Percentiles rank a stretch among this genome's conserved stretches.
These are phyloP conservation scores for Cheilosia pagana DNA, from an alignment of 2,888 invertebrate genomes.

Conservation along the genomic window DNA sequence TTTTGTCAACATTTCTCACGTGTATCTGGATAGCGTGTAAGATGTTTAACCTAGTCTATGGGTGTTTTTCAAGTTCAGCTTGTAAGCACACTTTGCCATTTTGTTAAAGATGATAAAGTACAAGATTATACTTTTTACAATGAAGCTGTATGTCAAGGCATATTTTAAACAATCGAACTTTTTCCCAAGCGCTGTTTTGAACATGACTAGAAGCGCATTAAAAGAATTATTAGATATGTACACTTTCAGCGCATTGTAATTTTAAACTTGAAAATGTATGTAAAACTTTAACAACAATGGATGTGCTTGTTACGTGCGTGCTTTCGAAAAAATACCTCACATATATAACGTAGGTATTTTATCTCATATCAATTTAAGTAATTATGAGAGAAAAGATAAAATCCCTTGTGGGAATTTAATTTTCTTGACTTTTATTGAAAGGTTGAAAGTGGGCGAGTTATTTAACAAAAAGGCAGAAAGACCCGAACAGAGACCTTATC, in stretches of 20 bases:
- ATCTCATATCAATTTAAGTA: conserved; percentile 1
- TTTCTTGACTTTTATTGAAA: too few species aligned
- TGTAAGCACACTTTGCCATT: not conserved
- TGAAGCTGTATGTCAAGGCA: conserved; percentile 8
- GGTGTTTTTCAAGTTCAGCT: not conserved
- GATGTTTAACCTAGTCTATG: not conserved
- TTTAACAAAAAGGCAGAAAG: too few species aligned
- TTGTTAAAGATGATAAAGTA: not conserved
- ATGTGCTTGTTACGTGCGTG: not conserved
- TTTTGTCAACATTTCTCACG: conserved; percentile 3
- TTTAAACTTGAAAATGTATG: not conserved
- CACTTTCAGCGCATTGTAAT: not conserved
- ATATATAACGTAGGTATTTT: not conserved
- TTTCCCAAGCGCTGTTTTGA: conserved; percentile 1
- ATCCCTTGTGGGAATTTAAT: not conserved
- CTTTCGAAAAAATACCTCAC: not conserved
- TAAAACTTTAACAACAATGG: not conserved
- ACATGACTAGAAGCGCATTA: not conserved
- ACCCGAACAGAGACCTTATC: too few species aligned
- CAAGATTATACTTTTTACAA: not conserved
- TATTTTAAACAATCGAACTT: not conserved
- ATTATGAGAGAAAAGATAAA: not conserved
- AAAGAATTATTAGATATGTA: not conserved
- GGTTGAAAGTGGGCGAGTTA: too few species aligned
- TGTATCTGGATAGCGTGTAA: not conserved